Conservation (phyloP, 30 jellyfish, hydroid and myxozoan species). For the Pelagia noctiluca region DNA sequence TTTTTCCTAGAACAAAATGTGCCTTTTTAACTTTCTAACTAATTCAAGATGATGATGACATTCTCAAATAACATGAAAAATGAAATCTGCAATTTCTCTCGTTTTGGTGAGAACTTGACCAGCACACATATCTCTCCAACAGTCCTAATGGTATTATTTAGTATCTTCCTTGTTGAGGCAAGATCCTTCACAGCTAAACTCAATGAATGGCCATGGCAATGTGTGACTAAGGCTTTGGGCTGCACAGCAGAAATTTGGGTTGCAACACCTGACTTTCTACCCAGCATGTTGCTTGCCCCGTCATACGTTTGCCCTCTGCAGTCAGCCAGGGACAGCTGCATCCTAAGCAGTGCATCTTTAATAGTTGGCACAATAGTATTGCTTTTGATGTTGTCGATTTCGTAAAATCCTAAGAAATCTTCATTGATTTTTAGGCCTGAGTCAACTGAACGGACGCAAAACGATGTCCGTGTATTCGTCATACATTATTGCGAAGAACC, state of each 20-base stretch:
- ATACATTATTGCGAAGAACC: constrained; percentile 66
- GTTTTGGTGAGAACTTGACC: constrained; percentile 60
- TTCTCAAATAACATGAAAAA: too few species aligned
- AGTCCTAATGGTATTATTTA: constrained; percentile 64
- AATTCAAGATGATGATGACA: too few species aligned
- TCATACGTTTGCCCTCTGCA: constrained; percentile 78
- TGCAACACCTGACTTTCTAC: constrained; percentile 83
- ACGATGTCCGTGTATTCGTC: constrained; percentile 77
- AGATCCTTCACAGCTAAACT: constrained; percentile 70
- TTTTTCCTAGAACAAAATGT: too few species aligned
- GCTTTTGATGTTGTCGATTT: constrained; percentile 63
- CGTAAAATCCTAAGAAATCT: constrained; percentile 79
- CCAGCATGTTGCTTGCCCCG: constrained; percentile 86
- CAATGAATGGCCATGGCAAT: constrained; percentile 77
- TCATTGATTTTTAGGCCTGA: constrained; percentile 39
- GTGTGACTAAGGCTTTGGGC: constrained; percentile 76
- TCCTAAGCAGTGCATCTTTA: constrained; percentile 59
- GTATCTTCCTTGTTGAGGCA: constrained; percentile 53
- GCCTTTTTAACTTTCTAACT: too few species aligned
- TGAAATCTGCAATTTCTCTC: constrained; percentile 43
- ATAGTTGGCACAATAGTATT: constrained; percentile 67
- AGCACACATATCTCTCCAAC: constrained; percentile 50
- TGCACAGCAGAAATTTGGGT: constrained; percentile 54
- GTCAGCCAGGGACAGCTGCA: constrained; percentile 69
- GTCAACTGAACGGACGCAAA: constrained; percentile 65